Conservation (phyloP, 2,888 invertebrate species). For the Coleophora deauratella region DNA sequence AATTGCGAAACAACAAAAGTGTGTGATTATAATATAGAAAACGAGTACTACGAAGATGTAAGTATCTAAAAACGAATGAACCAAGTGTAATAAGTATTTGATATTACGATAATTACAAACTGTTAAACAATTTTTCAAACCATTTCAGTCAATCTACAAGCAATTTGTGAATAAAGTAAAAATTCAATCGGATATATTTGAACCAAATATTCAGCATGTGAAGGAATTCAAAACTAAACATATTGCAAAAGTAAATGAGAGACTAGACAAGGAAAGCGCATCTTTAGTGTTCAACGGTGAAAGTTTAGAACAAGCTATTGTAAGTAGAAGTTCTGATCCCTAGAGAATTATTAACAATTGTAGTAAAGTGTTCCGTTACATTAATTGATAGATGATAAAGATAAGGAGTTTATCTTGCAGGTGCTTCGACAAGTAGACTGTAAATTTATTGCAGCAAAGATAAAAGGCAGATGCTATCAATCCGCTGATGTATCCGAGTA, state of each 20-base stretch:
- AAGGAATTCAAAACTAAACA: slow-evolving; percentile 31
- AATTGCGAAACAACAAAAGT: slow-evolving; percentile 33
- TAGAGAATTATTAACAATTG: not conserved
- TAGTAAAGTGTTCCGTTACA: no score
- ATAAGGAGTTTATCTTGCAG: slow-evolving; percentile 43
- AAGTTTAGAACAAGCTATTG: slow-evolving; percentile 41
- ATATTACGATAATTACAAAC: no score
- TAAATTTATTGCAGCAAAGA: slow-evolving; percentile 79
- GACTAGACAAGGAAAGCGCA: slow-evolving; percentile 36
- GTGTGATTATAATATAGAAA: slow-evolving; percentile 24
- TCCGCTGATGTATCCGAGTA: slow-evolving; percentile 45
- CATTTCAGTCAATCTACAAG: slow-evolving; percentile 48
- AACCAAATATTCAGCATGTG: slow-evolving; percentile 37
- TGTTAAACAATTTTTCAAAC: no score
- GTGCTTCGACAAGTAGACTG: slow-evolving; percentile 83
- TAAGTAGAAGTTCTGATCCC: slow-evolving; percentile 16
- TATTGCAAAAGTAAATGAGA: slow-evolving; percentile 38
- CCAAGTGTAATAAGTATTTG: no score
- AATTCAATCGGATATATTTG: slow-evolving; percentile 53
- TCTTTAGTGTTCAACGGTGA: slow-evolving; percentile 41
- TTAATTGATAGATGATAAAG: no score
- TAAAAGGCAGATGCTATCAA: slow-evolving; percentile 27
- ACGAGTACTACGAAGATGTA: slow-evolving; percentile 51
- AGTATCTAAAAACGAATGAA: slow-evolving; percentile 13
- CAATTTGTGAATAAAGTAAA: slow-evolving; percentile 64